phyloP scores from a whole-genome alignment of 2,113 vertebrate genomes.

The Mystacornis crossleyi region DNA sequence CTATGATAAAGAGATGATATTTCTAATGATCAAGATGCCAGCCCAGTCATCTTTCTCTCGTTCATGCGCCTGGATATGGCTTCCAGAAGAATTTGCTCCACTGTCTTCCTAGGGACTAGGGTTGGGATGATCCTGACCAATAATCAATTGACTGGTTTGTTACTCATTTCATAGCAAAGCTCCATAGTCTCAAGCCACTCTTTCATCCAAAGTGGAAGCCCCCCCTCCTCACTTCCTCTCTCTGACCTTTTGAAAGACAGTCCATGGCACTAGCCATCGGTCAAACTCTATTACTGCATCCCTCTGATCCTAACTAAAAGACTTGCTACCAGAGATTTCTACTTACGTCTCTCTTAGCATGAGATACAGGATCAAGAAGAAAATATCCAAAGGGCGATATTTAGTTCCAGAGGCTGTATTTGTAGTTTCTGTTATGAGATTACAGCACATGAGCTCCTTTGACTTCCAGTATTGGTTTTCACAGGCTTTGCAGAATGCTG shows the following conservation, averaged over 20 bases:
- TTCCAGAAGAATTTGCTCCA: background rate
- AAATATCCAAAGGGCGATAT: background rate
- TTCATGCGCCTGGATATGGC: background rate
- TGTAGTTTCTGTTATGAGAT: constrained; percentile 8
- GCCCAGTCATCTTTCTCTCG: background rate
- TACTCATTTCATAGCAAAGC: background rate
- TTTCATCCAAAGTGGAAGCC: background rate
- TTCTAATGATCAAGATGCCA: background rate
- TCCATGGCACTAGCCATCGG: background rate
- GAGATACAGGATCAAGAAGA: background rate
- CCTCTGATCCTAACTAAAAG: background rate
- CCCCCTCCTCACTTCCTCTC: rapidly evolving
- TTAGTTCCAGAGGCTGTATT: constrained; percentile 25
- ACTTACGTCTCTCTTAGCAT: background rate
- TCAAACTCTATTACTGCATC: background rate
- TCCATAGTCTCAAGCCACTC: background rate
- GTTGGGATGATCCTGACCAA: background rate
- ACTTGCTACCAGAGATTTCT: background rate
- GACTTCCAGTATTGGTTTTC: background rate
- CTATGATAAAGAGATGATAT: background rate
- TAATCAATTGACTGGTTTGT: background rate
- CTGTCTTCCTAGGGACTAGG: background rate
- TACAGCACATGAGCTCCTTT: background rate
- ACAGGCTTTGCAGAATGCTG: background rate
- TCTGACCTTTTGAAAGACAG: background rate